These are phyloP conservation scores for Enteromius unitaeniatus DNA, from an alignment of 2,797 vertebrate species.

Conservation along the genomic window DNA sequence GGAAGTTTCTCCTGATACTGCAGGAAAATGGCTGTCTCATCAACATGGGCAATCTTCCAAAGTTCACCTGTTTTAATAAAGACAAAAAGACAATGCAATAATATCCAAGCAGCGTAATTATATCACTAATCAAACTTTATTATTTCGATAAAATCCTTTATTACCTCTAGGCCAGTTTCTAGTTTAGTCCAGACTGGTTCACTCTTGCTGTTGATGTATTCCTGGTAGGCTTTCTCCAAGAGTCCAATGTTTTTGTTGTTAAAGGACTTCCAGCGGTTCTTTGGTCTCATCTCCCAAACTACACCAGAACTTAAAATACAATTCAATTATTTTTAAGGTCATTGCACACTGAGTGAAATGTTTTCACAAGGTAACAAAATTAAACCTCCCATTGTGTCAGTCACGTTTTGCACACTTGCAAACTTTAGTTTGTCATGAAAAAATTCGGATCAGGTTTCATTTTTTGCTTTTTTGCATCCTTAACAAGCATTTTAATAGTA, in stretches of 20 bases:
- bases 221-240: slow-evolving; percentile 89
- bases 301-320: slow-evolving; percentile 85
- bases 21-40: slow-evolving; percentile 86
- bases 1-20: slow-evolving; percentile 88
- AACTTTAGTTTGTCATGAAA: too few relatives aligned
- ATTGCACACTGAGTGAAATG: too few relatives aligned
- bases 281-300: slow-evolving; percentile 94
- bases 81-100: not conserved
- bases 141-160: slow-evolving; percentile 7
- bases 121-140: not conserved
- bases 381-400: too few relatives aligned
- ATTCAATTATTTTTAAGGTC: not conserved
- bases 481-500: too few relatives aligned
- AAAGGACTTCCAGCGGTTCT: slow-evolving; percentile 93
- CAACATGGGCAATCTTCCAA: slow-evolving; percentile 82
- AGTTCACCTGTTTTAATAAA: slow-evolving; percentile 84
- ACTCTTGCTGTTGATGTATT: slow-evolving; percentile 66
- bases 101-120: not conserved
- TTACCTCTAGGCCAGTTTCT: slow-evolving; percentile 88
- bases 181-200: slow-evolving; percentile 81
- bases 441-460: too few relatives aligned
- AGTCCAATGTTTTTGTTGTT: slow-evolving; percentile 91
- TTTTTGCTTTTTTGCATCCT: too few relatives aligned
- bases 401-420: too few relatives aligned
- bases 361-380: too few relatives aligned